Evolutionary conservation across 2,113 vertebrate species (phyloP), one percentile per base, ranked within the genome.

Genomic region (Rhynchomys soricoides): DNA sequence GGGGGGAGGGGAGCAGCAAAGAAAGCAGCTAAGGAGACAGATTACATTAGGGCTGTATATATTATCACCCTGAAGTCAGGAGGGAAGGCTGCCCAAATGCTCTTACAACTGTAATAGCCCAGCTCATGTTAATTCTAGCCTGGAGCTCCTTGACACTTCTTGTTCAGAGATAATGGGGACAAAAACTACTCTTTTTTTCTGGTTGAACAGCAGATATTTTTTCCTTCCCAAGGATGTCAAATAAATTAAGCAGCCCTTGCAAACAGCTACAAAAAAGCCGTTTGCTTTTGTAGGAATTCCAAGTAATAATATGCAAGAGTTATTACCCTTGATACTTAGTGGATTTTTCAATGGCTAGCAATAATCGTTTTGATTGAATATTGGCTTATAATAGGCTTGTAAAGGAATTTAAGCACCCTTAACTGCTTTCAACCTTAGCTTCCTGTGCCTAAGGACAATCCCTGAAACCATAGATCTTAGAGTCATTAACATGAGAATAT

Each of bases 111-210:
- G 94, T 99, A 98, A 99, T 99, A 99, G 99, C 98, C 99, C 99
- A 98, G 98, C 98, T 98, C 99, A 99, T 99, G 99, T 99, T 99
- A 99, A 99, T 99, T 99, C 99, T 99, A 99, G 99, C 99, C 99
- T 93, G 98, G 98, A 99, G 99, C 99, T 99, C 98, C 98, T 96
- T 99, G 97, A 98, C 98, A 98, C 96, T 98, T 98, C 98, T 98
- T 98, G 98, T 98, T 97, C 98, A 97, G 97, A 97, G 98, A 98
- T 99, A 99, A 99, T 98, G 98, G 98, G 98, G 98, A 96, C 98
- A 98, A 98, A 83, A 98, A 98, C 97, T 98, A 98, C 96, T 95
- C 97, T 98, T 96, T 97, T 90, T 90, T 64, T 50, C 88, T 98
- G 97, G 96, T 98, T 98, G 59, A 98, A 97, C 91, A 97, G 96